Conservation (phyloP, 2,888 invertebrate genomes). For the Ochropleura plecta region DNA sequence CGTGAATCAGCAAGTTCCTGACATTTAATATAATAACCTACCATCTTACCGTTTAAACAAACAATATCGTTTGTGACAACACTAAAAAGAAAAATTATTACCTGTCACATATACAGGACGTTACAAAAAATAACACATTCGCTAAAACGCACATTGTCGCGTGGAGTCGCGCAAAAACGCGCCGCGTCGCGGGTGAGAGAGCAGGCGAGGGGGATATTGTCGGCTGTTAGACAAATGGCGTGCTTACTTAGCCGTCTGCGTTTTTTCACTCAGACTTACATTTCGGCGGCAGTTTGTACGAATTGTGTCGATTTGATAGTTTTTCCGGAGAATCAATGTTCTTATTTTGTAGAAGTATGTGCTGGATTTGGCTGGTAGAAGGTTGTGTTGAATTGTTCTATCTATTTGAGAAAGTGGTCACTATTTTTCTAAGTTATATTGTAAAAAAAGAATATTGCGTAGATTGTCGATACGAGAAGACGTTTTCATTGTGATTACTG, state of each 20-base stretch:
- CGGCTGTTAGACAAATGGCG: conserved; percentile 70
- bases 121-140: conserved; percentile 67
- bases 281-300: conserved; percentile 44
- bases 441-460: background rate
- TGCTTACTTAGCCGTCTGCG: conserved; percentile 69
- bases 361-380: conserved; percentile 6
- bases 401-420: background rate
- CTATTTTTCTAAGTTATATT: background rate
- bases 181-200: conserved; percentile 31
- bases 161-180: conserved; percentile 63
- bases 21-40: conserved; percentile 37
- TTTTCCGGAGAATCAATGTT: conserved; percentile 41
- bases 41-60: conserved; percentile 11
- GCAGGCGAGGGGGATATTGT: conserved; percentile 51
- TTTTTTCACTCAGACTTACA: conserved; percentile 61
- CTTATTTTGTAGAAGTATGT: conserved; percentile 39
- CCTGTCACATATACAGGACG: conserved; percentile 66
- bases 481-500: background rate
- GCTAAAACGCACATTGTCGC: conserved; percentile 64
- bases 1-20: conserved; percentile 33
- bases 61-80: conserved; percentile 21
- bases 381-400: conserved; percentile 15
- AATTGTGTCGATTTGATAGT: conserved; percentile 51
- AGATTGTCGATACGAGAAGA: background rate
- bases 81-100: conserved; percentile 62